Conservation (phyloP, 2,113 vertebrate genomes). For the Urocynchramus pylzowi region DNA sequence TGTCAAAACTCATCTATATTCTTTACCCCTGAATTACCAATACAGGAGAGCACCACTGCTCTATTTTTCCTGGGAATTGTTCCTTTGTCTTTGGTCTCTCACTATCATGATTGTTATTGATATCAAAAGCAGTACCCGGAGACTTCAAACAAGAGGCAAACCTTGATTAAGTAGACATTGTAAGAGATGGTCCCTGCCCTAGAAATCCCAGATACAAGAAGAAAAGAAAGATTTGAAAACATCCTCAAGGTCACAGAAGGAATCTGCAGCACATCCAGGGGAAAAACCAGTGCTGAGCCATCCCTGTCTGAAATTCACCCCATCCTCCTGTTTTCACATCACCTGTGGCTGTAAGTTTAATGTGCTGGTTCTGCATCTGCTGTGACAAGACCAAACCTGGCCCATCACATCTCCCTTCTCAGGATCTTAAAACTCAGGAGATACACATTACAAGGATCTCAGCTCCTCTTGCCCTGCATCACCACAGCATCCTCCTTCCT, state of each 20-base stretch:
- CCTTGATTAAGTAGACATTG: neutral
- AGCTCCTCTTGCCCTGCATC: neutral
- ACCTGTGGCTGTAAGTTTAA: neutral
- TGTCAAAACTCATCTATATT: neutral
- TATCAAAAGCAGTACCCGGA: slow-evolving; percentile 3
- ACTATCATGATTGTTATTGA: neutral
- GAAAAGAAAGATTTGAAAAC: neutral
- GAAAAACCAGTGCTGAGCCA: neutral
- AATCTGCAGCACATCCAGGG: neutral
- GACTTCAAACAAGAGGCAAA: neutral
- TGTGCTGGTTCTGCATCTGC: accelerated
- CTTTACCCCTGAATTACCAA: neutral
- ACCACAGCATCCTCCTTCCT: neutral
- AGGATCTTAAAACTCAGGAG: neutral
- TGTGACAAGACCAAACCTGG: neutral
- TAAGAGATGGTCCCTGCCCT: neutral
- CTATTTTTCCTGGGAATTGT: neutral
- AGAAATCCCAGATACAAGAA: neutral
- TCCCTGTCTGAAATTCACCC: neutral
- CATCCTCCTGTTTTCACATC: neutral
- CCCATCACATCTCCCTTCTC: neutral
- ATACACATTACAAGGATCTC: accelerated
- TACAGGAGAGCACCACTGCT: neutral
- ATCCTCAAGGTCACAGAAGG: slow-evolving; percentile 5
- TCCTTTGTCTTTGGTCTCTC: neutral